phyloP scores from a whole-genome alignment of 2,888 invertebrate genomes.

The Altica lythri region DNA sequence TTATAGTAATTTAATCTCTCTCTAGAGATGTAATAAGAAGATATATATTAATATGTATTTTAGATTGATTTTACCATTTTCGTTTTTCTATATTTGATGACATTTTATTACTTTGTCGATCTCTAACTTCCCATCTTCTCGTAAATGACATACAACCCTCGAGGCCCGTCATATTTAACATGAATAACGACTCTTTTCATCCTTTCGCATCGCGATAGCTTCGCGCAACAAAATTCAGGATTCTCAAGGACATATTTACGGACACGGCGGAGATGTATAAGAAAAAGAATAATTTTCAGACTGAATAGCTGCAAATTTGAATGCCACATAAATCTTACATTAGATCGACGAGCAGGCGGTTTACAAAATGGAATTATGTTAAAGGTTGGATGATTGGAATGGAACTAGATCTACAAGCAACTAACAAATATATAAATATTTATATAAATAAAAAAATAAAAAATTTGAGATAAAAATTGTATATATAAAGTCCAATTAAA shows the following conservation, averaged over 20 bases:
- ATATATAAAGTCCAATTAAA: too few relatives aligned
- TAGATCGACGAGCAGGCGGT: slow-evolving; percentile 3
- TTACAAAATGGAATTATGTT: background rate
- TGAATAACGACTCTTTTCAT: slow-evolving; percentile 27
- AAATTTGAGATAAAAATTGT: too few relatives aligned
- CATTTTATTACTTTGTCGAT: slow-evolving; percentile 3
- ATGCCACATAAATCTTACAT: slow-evolving; percentile 34
- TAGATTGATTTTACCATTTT: slow-evolving; percentile 1
- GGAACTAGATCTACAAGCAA: too few relatives aligned
- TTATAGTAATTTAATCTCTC: too few relatives aligned
- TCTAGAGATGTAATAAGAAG: too few relatives aligned
- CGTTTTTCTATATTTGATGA: too few relatives aligned
- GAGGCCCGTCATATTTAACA: slow-evolving; percentile 18
- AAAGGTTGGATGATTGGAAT: background rate
- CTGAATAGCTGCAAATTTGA: slow-evolving; percentile 39
- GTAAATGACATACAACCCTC: slow-evolving; percentile 5
- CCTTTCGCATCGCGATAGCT: slow-evolving; percentile 25
- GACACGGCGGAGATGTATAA: slow-evolving; percentile 29
- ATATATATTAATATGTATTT: slow-evolving; percentile 1
- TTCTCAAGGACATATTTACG: slow-evolving; percentile 34
- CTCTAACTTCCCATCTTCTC: background rate
- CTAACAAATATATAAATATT: too few relatives aligned
- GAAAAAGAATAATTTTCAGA: slow-evolving; percentile 40
- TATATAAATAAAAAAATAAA: too few relatives aligned
- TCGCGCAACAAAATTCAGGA: slow-evolving; percentile 32